Conservation (phyloP, 2,797 vertebrate genomes). For the Paramormyrops hopkinsi region DNA sequence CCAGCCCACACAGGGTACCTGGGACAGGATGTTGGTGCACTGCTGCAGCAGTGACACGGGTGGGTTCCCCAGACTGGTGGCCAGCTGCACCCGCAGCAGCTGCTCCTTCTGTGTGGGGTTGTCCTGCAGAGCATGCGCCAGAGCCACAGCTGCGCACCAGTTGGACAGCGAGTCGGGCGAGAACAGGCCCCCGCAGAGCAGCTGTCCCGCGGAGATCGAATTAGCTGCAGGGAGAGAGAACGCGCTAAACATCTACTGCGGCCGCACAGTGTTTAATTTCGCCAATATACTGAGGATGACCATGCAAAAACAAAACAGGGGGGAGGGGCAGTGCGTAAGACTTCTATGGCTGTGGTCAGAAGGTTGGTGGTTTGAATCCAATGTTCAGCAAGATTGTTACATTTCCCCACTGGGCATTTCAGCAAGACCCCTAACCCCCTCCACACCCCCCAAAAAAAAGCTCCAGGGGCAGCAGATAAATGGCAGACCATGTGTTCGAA, state of each 20-base stretch:
- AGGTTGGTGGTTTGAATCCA: neutral
- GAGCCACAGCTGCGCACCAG: slow-evolving; percentile 92
- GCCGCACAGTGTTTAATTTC: neutral
- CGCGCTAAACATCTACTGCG: neutral
- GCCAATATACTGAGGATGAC: neutral
- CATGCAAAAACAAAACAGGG: neutral
- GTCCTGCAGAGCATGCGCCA: slow-evolving; percentile 91
- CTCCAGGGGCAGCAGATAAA: neutral
- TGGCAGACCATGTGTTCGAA: neutral
- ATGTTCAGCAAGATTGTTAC: neutral
- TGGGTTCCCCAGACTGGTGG: slow-evolving; percentile 92
- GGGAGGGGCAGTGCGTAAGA: neutral
- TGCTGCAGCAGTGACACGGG: slow-evolving; percentile 94
- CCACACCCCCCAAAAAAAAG: neutral
- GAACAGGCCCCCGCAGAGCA: slow-evolving; percentile 92
- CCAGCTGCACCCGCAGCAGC: slow-evolving; percentile 88
- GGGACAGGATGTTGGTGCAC: slow-evolving; percentile 97
- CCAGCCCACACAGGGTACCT: slow-evolving; percentile 64
- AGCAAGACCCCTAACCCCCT: neutral
- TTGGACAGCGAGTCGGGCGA: slow-evolving; percentile 92
- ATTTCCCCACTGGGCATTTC: neutral
- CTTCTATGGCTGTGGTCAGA: neutral
- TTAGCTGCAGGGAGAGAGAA: slow-evolving; percentile 60
- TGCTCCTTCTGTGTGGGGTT: slow-evolving; percentile 93
- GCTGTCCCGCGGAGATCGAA: slow-evolving; percentile 89